Evolutionary conservation across 1,140 invertebrate genomes (phyloP).

Genomic region (Eupristina koningsbergeri): DNA sequence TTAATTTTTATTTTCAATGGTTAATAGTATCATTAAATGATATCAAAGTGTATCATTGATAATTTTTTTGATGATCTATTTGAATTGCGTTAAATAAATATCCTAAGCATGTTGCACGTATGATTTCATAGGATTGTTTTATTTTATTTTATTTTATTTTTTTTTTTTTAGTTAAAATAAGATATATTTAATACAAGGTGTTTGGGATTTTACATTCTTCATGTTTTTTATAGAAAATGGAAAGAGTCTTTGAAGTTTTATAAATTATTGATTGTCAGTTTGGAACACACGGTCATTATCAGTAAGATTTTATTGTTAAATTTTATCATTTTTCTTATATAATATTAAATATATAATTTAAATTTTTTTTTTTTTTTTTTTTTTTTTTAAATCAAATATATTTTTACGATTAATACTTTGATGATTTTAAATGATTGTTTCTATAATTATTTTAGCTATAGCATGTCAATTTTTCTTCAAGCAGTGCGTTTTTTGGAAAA

Average conservation of each 20-base stretch:
- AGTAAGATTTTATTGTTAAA: constrained; percentile 43
- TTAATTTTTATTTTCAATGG: constrained; percentile 36
- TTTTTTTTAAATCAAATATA: too few species aligned
- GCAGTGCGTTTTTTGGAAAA: constrained; percentile 28
- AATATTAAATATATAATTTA: too few species aligned
- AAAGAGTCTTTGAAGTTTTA: constrained; percentile 7
- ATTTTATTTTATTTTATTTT: too few species aligned
- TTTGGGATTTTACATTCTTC: constrained; percentile 34
- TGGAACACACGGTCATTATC: neutral
- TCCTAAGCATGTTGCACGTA: constrained; percentile 35
- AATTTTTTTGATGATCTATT: constrained; percentile 23
- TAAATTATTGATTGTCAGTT: constrained; percentile 20
- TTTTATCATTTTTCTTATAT: constrained; percentile 16
- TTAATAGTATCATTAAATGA: neutral
- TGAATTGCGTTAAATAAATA: constrained; percentile 11
- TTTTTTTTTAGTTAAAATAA: constrained; percentile 19
- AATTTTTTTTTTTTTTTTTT: too few species aligned
- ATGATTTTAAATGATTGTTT: constrained; percentile 34
- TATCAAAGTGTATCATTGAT: constrained; percentile 16
- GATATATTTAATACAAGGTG: constrained; percentile 34
- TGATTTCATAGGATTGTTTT: constrained; percentile 33
- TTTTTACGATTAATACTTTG: constrained; percentile 26
- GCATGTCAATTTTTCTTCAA: constrained; percentile 32
- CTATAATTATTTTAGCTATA: constrained; percentile 29
- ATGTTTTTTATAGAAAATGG: neutral